Base-by-base conservation (phyloP, 2,113 vertebrate genomes). In the Uria lomvia region DNA sequence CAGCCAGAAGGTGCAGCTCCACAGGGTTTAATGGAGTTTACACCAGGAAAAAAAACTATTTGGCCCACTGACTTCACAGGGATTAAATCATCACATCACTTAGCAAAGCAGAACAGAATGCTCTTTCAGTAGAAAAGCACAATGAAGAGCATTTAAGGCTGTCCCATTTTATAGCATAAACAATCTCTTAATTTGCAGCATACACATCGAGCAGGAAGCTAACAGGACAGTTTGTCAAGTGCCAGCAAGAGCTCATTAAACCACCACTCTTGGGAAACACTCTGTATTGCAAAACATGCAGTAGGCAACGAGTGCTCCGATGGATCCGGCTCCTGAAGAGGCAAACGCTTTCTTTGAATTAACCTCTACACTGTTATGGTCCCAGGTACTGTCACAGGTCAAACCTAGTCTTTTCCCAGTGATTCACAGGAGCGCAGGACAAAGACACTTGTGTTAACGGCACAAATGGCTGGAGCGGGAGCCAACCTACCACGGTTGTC, bases 181-280 rank as follows among this genome's bases (percentile, higher is more conserved):
- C 68, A 92, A 65, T 68, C 15, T 66, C 85, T 38, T 73, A 87
- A 72, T 58, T 71, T 88, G 89, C 49, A 81, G 73, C 53, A 78
- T 16, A 79, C 18, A 3, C 49, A 87, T 70, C 63, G 55, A 95
- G 45, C 62, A 87, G 88, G 92, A 95, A 94, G 86, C 58, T 71
- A 94, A 79, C 62, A 45, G 89, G 89, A 91, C 83, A 85, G 88
- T 94, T 95, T 91, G 86, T 94, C 80, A 92, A 95, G 73, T 20
- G 43, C 36, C 92, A 88, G 83, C 43, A 93, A 92, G 92, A 87
- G 43, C 81, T 88, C 77, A 79, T 91, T 88, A 91, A 97, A 92
- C 74, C 29, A 23, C 74, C 19, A 14, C 50, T 82, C 86, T 88
- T 94, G 71, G 66, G 94, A 92, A 97, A 97, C 34, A 58, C n/a